phyloP scores from a whole-genome alignment of 2,888 invertebrate species.

The Acanthosepion lycidas region DNA sequence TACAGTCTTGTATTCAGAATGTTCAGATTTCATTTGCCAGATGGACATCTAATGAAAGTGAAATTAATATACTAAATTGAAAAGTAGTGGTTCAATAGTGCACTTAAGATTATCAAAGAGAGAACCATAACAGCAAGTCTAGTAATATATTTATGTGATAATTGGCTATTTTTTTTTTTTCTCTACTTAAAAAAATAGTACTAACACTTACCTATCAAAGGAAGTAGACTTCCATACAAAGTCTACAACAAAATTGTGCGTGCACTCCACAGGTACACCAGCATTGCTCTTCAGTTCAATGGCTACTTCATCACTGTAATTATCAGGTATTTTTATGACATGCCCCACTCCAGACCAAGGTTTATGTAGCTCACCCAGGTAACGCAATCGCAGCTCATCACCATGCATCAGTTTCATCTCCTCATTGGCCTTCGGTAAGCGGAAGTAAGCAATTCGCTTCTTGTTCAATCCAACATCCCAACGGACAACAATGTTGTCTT shows the following conservation, averaged over 20 bases:
- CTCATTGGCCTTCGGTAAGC: conserved; percentile 96
- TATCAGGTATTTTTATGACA: conserved; percentile 84
- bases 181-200: neutral
- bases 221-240: conserved; percentile 99
- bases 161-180: no score
- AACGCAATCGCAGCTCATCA: conserved; percentile 93
- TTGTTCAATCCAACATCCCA: conserved; percentile 99
- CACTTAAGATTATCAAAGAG: no score
- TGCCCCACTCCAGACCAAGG: conserved; percentile 98
- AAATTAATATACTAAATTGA: no score
- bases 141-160: no score
- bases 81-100: no score
- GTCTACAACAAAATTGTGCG: conserved; percentile 96
- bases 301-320: conserved; percentile 97
- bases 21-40: no score
- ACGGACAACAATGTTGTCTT: conserved; percentile 97
- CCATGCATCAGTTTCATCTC: conserved; percentile 99
- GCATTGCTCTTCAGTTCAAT: conserved; percentile 93
- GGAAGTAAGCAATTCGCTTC: conserved; percentile 97
- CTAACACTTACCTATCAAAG: conserved; percentile 86
- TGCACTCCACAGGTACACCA: conserved; percentile 94
- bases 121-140: no score
- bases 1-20: no score
- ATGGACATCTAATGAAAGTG: no score
- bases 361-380: conserved; percentile 91